phyloP scores from a whole-genome alignment of 2,888 invertebrate genomes.

The Leptinotarsa peninsularis region DNA sequence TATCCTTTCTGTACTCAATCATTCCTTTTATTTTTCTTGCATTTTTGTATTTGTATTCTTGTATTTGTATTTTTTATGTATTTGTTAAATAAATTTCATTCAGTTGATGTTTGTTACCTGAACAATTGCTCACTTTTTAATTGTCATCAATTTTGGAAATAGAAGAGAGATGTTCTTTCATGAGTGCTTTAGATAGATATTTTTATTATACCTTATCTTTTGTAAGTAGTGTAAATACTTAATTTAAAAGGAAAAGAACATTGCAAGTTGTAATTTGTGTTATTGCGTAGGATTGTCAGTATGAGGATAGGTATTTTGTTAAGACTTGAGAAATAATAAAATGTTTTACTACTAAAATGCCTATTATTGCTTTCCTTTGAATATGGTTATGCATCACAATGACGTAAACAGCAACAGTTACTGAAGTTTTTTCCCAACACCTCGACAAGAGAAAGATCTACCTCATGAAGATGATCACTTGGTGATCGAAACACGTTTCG shows the following conservation, averaged over 20 bases:
- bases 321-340: not conserved
- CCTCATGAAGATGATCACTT: too few species aligned
- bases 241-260: slow-evolving; percentile 31
- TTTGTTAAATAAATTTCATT: slow-evolving; percentile 40
- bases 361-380: not conserved
- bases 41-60: too few species aligned
- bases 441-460: too few species aligned
- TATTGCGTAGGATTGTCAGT: slow-evolving; percentile 30
- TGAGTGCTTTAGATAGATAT: slow-evolving; percentile 40
- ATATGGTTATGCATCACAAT: not conserved
- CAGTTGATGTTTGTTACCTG: slow-evolving; percentile 57
- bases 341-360: not conserved
- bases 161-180: slow-evolving; percentile 31
- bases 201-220: slow-evolving; percentile 32
- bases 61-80: slow-evolving; percentile 6
- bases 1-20: not conserved
- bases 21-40: slow-evolving; percentile 2
- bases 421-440: too few species aligned
- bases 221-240: slow-evolving; percentile 52
- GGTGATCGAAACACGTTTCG: too few species aligned
- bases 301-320: slow-evolving; percentile 13
- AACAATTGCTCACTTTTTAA: slow-evolving; percentile 58
- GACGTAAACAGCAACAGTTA: not conserved
- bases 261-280: slow-evolving; percentile 48
- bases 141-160: slow-evolving; percentile 22